Conservation (phyloP, 2,113 vertebrate genomes). For the Micromys minutus region DNA sequence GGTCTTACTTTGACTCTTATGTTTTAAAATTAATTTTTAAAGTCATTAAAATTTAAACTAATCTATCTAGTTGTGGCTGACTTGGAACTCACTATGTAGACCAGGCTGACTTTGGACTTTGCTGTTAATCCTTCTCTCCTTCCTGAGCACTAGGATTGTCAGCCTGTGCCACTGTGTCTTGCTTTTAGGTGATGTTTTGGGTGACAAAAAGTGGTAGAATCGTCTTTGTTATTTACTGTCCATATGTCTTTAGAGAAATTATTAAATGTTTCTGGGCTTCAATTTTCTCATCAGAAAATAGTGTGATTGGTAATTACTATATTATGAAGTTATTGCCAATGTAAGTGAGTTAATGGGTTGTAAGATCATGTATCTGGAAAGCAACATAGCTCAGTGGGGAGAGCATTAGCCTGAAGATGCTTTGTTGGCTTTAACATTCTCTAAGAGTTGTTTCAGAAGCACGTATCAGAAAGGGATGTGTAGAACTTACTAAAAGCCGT, state of each 20-base stretch:
- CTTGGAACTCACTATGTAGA: background rate
- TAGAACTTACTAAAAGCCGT: background rate
- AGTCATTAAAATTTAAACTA: background rate
- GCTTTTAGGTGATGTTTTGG: slow-evolving; percentile 39
- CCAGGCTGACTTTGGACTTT: background rate
- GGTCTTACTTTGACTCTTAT: background rate
- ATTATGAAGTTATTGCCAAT: slow-evolving; percentile 33
- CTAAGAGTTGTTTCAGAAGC: slow-evolving; percentile 49
- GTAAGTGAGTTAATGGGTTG: slow-evolving; percentile 39
- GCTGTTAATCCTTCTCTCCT: background rate
- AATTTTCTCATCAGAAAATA: slow-evolving; percentile 45
- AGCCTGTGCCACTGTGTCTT: background rate
- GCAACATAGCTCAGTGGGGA: background rate
- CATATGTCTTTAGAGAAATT: slow-evolving; percentile 34
- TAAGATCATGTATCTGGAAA: background rate
- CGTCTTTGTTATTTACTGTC: slow-evolving; percentile 51
- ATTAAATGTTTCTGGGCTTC: slow-evolving; percentile 13
- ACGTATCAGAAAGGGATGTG: background rate
- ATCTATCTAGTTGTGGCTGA: background rate
- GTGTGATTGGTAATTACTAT: background rate
- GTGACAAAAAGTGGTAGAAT: slow-evolving; percentile 24
- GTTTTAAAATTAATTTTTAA: background rate
- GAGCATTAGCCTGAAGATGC: background rate
- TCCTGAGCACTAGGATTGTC: background rate
- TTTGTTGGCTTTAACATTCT: background rate